Evolutionary conservation across 2,113 vertebrate species (phyloP).

Genomic region (Anarhynchus alexandrinus): DNA sequence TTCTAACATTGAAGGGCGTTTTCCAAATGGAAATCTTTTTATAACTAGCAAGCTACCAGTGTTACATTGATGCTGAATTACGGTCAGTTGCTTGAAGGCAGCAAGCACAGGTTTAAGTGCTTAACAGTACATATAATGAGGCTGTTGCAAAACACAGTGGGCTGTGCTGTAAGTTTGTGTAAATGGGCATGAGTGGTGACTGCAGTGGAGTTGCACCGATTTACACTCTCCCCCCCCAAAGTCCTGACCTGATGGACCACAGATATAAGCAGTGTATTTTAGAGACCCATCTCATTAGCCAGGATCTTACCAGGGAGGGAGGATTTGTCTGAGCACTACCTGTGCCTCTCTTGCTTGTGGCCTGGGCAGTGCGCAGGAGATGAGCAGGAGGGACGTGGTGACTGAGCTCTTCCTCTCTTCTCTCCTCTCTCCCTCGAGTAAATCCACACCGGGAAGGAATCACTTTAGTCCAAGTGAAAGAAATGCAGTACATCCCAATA

Average conservation of each 20-base stretch:
- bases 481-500: not conserved
- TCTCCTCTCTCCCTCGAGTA: not conserved
- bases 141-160: not conserved
- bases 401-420: not conserved
- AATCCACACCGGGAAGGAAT: not conserved
- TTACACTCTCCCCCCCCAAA: not conserved
- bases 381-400: accelerated
- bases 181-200: not conserved
- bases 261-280: not conserved
- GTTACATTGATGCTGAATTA: not conserved
- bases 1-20: not conserved
- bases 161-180: not conserved
- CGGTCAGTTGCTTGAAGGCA: not conserved
- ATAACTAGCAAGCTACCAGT: not conserved
- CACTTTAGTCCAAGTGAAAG: not conserved
- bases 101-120: not conserved
- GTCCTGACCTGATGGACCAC: not conserved
- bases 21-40: not conserved
- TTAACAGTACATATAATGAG: not conserved
- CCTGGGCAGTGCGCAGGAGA: not conserved
- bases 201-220: not conserved
- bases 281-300: not conserved
- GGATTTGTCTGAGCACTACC: not conserved
- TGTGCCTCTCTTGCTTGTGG: not conserved
- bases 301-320: accelerated